Percentiles rank a stretch among this genome's conserved stretches.
Conservation (phyloP, 2,888 invertebrate genomes). For the Sympetrum striolatum region DNA sequence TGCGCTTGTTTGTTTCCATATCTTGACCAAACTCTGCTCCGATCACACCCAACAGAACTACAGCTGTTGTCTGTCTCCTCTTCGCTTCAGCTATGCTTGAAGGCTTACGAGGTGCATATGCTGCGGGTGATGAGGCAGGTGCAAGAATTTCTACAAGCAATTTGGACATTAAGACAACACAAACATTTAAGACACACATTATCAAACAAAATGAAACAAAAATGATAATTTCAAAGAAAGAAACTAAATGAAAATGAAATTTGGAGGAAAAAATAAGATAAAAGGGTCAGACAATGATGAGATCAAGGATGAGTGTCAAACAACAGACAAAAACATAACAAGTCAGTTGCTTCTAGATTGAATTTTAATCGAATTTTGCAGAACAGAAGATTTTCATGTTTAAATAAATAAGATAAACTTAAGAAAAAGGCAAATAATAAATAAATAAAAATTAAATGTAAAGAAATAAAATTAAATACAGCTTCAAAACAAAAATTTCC, state of each 20-base stretch:
- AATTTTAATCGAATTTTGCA: background rate
- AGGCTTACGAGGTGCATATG: slow-evolving; percentile 73
- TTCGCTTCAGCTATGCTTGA: slow-evolving; percentile 86
- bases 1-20: slow-evolving; percentile 63
- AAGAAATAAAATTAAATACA: too few species aligned
- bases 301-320: background rate
- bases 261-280: background rate
- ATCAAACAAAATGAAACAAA: background rate
- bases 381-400: too few species aligned
- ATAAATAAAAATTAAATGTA: too few species aligned
- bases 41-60: slow-evolving; percentile 94
- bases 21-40: slow-evolving; percentile 99
- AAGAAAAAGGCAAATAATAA: background rate
- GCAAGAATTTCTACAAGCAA: slow-evolving; percentile 12
- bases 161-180: background rate
- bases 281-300: background rate
- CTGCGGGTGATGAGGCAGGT: slow-evolving; percentile 49
- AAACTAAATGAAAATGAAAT: background rate
- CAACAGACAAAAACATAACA: background rate
- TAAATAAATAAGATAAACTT: too few species aligned
- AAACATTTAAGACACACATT: background rate
- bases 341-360: background rate
- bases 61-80: slow-evolving; percentile 95
- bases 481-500: too few species aligned
- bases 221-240: background rate